Evolutionary conservation across 2,888 invertebrate genomes (phyloP).

Genomic region (Yponomeuta plumbellus): DNA sequence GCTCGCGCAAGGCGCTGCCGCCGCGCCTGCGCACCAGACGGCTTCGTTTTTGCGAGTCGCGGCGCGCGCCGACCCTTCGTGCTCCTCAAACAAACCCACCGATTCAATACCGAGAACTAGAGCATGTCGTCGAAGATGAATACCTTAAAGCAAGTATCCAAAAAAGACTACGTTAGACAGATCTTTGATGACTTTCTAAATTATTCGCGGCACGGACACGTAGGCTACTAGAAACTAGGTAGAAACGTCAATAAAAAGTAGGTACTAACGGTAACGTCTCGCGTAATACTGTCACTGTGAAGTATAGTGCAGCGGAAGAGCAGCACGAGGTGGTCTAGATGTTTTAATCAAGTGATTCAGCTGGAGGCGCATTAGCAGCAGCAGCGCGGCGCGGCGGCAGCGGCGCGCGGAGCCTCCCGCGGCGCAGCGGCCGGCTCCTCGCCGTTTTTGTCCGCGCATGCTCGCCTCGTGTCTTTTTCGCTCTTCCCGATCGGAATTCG

Average conservation of each 20-base stretch:
- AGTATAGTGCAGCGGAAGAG: background rate
- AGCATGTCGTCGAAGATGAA: slow-evolving; percentile 44
- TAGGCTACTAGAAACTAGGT: background rate
- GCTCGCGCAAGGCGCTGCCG: slow-evolving; percentile 19
- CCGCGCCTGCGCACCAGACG: slow-evolving; percentile 49
- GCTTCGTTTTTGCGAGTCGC: slow-evolving; percentile 65
- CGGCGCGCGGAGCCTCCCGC: slow-evolving; percentile 53
- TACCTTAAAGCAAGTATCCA: slow-evolving; percentile 15
- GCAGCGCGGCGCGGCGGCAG: slow-evolving; percentile 32
- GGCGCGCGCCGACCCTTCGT: slow-evolving; percentile 56
- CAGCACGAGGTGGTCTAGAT: slow-evolving; percentile 27
- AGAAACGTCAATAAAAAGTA: slow-evolving; percentile 2
- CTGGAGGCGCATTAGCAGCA: slow-evolving; percentile 36
- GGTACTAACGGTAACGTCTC: background rate
- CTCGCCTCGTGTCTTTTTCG: slow-evolving; percentile 75
- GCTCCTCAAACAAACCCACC: slow-evolving; percentile 56
- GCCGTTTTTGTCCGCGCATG: slow-evolving; percentile 62
- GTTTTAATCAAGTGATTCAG: slow-evolving; percentile 52
- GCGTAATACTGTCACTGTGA: background rate
- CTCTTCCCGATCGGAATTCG: slow-evolving; percentile 73
- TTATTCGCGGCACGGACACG: background rate
- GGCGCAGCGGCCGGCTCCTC: slow-evolving; percentile 47
- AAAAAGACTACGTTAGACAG: background rate
- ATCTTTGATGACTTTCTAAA: slow-evolving; percentile 11
- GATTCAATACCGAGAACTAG: slow-evolving; percentile 64